Evolutionary conservation across 2,113 vertebrate genomes (phyloP).

Genomic region (Cervus canadensis): DNA sequence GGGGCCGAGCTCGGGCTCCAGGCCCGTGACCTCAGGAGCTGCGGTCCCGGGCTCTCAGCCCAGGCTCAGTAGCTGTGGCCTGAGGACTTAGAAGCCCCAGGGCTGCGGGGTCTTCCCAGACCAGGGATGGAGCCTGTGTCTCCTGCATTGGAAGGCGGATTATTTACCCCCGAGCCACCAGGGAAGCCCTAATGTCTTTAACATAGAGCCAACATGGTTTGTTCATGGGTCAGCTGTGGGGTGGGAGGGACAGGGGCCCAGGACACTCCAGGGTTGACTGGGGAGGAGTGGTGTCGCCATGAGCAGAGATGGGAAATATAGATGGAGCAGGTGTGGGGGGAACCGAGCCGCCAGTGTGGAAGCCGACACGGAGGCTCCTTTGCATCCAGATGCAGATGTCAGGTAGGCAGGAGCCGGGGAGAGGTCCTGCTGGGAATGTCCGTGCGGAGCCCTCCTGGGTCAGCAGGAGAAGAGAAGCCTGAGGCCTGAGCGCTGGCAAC

Average conservation of each 20-base stretch:
- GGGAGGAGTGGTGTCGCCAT: accelerated
- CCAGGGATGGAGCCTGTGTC: too few relatives aligned
- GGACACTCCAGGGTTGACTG: too few relatives aligned
- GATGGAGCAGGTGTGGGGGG: neutral
- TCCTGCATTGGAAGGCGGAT: too few relatives aligned
- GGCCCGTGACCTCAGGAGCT: too few relatives aligned
- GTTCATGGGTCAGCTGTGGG: neutral
- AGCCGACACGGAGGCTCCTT: too few relatives aligned
- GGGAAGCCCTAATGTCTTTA: neutral
- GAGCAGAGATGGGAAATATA: neutral
- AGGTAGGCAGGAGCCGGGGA: too few relatives aligned
- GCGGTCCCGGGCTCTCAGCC: neutral
- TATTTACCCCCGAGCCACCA: too few relatives aligned
- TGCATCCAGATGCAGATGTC: too few relatives aligned
- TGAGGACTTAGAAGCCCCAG: too few relatives aligned
- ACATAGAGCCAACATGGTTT: neutral
- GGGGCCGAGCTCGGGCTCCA: neutral
- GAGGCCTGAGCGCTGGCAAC: neutral
- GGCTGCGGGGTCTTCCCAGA: too few relatives aligned
- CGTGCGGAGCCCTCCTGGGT: neutral
- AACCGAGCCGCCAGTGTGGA: too few relatives aligned
- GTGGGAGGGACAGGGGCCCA: neutral
- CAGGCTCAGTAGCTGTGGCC: neutral
- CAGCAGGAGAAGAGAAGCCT: too few relatives aligned
- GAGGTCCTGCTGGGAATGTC: neutral